These are phyloP conservation scores for Cryptophagus acutangulus DNA, from an alignment of 2,888 invertebrate genomes.

Conservation along the genomic window DNA sequence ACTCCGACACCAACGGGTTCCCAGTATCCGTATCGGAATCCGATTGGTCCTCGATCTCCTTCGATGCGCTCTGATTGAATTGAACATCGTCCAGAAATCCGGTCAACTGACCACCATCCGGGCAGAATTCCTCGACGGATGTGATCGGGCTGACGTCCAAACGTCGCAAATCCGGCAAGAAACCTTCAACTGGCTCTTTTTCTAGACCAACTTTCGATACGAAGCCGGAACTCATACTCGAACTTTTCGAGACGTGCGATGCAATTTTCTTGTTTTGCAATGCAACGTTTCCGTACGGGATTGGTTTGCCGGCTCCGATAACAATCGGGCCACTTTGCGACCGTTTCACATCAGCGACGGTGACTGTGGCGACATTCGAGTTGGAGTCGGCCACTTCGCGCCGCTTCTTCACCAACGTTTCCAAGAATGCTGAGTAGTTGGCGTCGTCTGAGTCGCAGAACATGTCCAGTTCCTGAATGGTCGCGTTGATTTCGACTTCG, in stretches of 20 bases:
- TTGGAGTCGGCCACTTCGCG: constrained; percentile 65
- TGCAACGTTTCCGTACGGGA: constrained; percentile 39
- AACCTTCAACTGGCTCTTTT: constrained; percentile 41
- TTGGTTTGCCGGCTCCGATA: constrained; percentile 47
- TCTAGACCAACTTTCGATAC: constrained; percentile 41
- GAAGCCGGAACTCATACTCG: constrained; percentile 41
- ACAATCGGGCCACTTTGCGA: constrained; percentile 48
- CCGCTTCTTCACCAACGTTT: constrained; percentile 68
- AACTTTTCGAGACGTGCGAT: constrained; percentile 36
- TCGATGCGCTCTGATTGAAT: constrained; percentile 28
- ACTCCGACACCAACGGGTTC: constrained; percentile 77
- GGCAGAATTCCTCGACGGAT: constrained; percentile 67
- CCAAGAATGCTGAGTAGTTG: constrained; percentile 69
- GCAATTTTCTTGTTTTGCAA: constrained; percentile 20
- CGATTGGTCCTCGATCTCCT: constrained; percentile 48
- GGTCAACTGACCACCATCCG: constrained; percentile 68
- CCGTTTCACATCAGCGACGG: constrained; percentile 43
- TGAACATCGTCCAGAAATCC: constrained; percentile 69
- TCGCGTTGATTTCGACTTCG: constrained; percentile 71
- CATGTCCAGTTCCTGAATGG: constrained; percentile 68
- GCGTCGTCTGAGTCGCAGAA: constrained; percentile 74
- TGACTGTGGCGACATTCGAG: constrained; percentile 45
- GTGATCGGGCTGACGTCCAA: constrained; percentile 44
- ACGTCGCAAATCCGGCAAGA: constrained; percentile 37
- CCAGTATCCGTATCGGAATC: constrained; percentile 64